phyloP scores from a whole-genome alignment of 2,113 vertebrate species.

The Beaufortia kweichowensis region DNA sequence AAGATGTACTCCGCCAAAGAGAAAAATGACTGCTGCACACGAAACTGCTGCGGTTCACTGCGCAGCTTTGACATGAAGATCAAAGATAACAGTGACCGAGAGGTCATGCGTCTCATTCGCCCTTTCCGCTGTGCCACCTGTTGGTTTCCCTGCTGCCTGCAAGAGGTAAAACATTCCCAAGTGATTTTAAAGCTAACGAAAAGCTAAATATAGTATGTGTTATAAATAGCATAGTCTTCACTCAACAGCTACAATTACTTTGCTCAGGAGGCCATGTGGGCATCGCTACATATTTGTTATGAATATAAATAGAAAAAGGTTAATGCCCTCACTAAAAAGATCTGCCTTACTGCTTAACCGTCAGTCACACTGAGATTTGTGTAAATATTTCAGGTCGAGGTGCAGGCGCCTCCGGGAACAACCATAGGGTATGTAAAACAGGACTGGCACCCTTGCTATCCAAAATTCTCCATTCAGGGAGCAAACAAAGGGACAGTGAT shows the following conservation, averaged over 20 bases:
- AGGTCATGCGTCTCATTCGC: slow-evolving; percentile 83
- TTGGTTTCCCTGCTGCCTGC: slow-evolving; percentile 87
- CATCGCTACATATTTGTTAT: background rate
- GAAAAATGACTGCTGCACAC: slow-evolving; percentile 84
- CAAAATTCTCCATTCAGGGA: slow-evolving; percentile 82
- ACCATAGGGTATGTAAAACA: slow-evolving; percentile 83
- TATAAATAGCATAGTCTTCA: background rate
- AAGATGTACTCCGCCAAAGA: slow-evolving; percentile 84
- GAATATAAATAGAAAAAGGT: background rate
- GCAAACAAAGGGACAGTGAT: slow-evolving; percentile 78
- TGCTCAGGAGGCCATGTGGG: background rate
- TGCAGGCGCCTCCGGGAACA: slow-evolving; percentile 85
- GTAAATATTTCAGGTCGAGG: slow-evolving; percentile 77
- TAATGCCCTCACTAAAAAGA: background rate
- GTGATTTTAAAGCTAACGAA: background rate
- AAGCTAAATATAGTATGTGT: background rate
- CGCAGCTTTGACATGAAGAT: slow-evolving; percentile 85
- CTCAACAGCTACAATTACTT: background rate
- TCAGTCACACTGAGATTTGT: background rate
- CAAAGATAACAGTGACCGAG: slow-evolving; percentile 77
- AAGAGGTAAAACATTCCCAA: slow-evolving; percentile 74
- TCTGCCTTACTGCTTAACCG: background rate
- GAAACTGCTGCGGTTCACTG: slow-evolving; percentile 85
- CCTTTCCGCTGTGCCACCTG: slow-evolving; percentile 83
- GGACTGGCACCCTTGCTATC: slow-evolving; percentile 85